Evolutionary conservation across 2,888 invertebrate genomes (phyloP).

Genomic region (Darwinula stevensoni): DNA sequence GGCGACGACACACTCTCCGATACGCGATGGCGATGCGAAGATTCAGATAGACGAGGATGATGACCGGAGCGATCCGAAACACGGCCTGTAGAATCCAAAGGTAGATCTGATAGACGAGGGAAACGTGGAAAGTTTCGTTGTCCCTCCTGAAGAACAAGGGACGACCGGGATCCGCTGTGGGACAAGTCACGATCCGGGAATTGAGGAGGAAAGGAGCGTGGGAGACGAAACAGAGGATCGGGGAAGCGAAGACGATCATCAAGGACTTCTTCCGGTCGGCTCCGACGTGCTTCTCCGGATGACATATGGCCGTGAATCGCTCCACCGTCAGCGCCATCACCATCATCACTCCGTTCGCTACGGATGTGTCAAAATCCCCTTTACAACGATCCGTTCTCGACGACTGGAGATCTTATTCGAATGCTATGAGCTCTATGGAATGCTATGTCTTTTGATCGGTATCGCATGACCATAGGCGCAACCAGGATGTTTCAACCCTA

Average conservation of each 20-base stretch:
- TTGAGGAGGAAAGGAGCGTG: conserved; percentile 37
- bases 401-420: too few relatives aligned
- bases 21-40: conserved; percentile 33
- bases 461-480: too few relatives aligned
- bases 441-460: too few relatives aligned
- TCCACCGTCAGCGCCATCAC: conserved; percentile 38
- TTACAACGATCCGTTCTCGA: too few relatives aligned
- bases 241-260: conserved; percentile 28
- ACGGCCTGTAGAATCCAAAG: conserved; percentile 29
- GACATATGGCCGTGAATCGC: conserved; percentile 40
- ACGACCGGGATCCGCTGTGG: conserved; percentile 16
- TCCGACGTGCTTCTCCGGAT: conserved; percentile 33
- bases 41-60: conserved; percentile 31
- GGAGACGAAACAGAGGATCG: conserved; percentile 29
- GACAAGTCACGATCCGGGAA: conserved; percentile 26
- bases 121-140: conserved; percentile 21
- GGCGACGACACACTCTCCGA: conserved; percentile 20
- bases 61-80: conserved; percentile 29
- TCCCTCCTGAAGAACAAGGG: conserved; percentile 25
- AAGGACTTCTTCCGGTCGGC: conserved; percentile 28
- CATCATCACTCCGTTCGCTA: conserved; percentile 43
- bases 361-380: too few relatives aligned
- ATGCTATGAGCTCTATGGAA: too few relatives aligned
- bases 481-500: too few relatives aligned
- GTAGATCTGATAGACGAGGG: conserved; percentile 22